Conservation (phyloP, 2,797 vertebrate species). For the Neostethus bicornis region DNA sequence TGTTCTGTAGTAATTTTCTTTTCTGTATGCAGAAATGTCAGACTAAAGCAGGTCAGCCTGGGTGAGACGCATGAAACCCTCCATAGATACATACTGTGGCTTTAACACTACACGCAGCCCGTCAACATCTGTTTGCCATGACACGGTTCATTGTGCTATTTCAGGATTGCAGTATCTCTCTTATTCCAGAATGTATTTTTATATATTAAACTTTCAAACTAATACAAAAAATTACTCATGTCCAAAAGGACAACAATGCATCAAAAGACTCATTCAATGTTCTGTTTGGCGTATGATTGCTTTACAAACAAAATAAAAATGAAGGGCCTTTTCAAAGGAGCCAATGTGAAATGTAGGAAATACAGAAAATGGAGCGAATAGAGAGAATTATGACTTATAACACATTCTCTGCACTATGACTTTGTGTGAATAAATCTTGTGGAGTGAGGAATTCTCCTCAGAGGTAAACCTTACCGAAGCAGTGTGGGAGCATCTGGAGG, state of each 20-base stretch:
- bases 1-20: conserved; percentile 18
- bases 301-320: background rate
- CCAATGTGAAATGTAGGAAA: background rate
- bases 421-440: no score
- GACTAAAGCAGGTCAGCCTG: conserved; percentile 48
- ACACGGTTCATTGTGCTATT: conserved; percentile 5
- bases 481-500: no score
- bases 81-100: conserved; percentile 31
- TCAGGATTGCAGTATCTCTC: conserved; percentile 1
- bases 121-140: conserved; percentile 8
- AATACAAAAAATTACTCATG: background rate
- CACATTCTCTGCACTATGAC: no score
- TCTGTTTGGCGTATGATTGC: background rate
- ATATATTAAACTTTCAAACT: background rate
- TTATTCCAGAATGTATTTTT: background rate
- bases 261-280: background rate
- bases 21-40: conserved; percentile 54
- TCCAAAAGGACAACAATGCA: background rate
- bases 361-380: no score
- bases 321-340: background rate
- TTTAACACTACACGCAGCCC: conserved; percentile 13
- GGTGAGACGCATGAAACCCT: conserved; percentile 37
- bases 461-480: no score
- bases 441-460: no score
- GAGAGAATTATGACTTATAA: no score